Evolutionary conservation across 2,113 vertebrate genomes (phyloP).

Genomic region (Urocynchramus pylzowi): DNA sequence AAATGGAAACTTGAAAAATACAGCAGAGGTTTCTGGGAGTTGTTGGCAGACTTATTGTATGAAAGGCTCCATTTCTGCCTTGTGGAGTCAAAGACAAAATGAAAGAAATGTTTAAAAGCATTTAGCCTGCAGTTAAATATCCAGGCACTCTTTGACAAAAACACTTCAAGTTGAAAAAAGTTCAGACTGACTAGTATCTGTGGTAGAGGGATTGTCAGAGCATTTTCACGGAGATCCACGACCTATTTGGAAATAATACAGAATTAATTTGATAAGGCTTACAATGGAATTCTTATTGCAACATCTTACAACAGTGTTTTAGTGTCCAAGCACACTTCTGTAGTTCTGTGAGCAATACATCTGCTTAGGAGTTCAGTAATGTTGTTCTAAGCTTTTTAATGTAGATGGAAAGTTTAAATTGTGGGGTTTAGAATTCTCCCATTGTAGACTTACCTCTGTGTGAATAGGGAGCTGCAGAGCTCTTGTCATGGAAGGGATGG

Average conservation of each 20-base stretch:
- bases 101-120: constrained; percentile 64
- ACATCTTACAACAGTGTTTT: not conserved
- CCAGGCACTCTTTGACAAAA: constrained; percentile 73
- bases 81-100: constrained; percentile 43
- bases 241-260: constrained; percentile 65
- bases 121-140: constrained; percentile 70
- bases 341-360: not conserved
- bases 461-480: not conserved
- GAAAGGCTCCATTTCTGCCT: constrained; percentile 64
- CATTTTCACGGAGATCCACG: constrained; percentile 82
- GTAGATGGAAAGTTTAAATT: not conserved
- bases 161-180: constrained; percentile 67
- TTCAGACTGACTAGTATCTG: constrained; percentile 66
- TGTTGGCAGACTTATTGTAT: constrained; percentile 59
- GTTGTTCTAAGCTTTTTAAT: not conserved
- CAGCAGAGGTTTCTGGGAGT: constrained; percentile 61
- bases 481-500: not conserved
- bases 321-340: not conserved
- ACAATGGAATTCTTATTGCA: not conserved
- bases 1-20: constrained; percentile 67
- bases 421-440: not conserved
- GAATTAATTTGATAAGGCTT: not conserved
- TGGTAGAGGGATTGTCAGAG: constrained; percentile 72
- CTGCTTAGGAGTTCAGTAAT: not conserved
- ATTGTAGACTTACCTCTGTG: not conserved